phyloP scores from a whole-genome alignment of 2,113 vertebrate genomes.

The Mustelus asterias region DNA sequence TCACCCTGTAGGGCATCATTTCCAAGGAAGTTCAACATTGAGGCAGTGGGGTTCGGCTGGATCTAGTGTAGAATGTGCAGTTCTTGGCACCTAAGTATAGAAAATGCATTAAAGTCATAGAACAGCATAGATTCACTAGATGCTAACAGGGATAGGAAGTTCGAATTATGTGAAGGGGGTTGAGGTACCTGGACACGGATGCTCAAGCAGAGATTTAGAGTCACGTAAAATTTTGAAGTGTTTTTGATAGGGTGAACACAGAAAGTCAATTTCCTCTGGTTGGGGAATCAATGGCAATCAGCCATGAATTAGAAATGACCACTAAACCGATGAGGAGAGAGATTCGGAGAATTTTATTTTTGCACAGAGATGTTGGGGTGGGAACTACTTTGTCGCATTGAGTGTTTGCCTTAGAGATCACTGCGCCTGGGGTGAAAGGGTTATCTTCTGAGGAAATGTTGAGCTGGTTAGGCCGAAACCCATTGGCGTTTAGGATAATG shows the following conservation, averaged over 20 bases:
- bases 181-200: background rate
- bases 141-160: background rate
- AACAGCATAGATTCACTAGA: background rate
- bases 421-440: no score
- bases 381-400: background rate
- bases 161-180: background rate
- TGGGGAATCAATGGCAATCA: background rate
- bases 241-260: background rate
- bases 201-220: background rate
- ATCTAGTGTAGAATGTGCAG: background rate
- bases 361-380: background rate
- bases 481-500: background rate
- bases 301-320: background rate
- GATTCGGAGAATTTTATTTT: background rate
- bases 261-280: background rate
- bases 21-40: background rate
- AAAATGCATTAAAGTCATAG: background rate
- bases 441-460: background rate
- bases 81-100: background rate
- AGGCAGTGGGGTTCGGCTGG: background rate
- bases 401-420: background rate
- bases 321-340: background rate
- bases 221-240: background rate
- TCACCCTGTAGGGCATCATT: background rate
- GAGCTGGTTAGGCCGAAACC: background rate